A percentile compares a stretch with the other conserved stretches of the same genome.
phyloP scores from a whole-genome alignment of 64 coral and sea anemone genomes.

The Anthopleura sola region DNA sequence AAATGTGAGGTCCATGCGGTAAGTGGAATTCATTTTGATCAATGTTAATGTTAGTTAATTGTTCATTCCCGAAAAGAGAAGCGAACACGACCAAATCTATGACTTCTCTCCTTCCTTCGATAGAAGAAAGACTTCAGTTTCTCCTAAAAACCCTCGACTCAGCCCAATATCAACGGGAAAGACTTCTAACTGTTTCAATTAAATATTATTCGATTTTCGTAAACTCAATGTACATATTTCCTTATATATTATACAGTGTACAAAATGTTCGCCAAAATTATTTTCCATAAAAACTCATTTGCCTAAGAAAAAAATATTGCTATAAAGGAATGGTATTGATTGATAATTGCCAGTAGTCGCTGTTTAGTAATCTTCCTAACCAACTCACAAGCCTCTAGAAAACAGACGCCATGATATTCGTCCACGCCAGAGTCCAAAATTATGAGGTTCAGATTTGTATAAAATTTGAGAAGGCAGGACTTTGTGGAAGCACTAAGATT shows the following conservation, averaged over 20 bases:
- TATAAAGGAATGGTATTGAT: not conserved
- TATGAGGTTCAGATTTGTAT: not conserved
- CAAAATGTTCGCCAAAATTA: not conserved
- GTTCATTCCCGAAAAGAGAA: not conserved
- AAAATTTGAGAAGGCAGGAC: not conserved
- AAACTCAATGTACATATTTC: not conserved
- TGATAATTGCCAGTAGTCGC: not conserved
- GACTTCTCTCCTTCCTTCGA: not conserved
- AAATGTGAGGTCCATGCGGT: not conserved
- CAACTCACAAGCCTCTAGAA: not conserved
- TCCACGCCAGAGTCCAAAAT: not conserved
- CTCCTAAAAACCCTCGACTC: not conserved
- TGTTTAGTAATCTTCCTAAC: not conserved
- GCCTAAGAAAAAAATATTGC: not conserved
- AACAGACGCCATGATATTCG: not conserved
- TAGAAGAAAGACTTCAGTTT: not conserved
- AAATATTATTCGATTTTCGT: too few species aligned
- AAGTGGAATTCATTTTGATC: conserved; percentile 5
- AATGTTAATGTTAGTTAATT: conserved; percentile 6
- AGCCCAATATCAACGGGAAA: not conserved
- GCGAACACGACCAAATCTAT: not conserved
- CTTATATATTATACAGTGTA: not conserved
- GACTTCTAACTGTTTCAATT: too few species aligned
- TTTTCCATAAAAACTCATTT: not conserved
- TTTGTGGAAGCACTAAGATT: not conserved